A percentile compares a stretch with the other conserved stretches of the same genome.
These are phyloP conservation scores for Anas platyrhynchos DNA, from an alignment of 2,113 vertebrate genomes.

Conservation along the genomic window DNA sequence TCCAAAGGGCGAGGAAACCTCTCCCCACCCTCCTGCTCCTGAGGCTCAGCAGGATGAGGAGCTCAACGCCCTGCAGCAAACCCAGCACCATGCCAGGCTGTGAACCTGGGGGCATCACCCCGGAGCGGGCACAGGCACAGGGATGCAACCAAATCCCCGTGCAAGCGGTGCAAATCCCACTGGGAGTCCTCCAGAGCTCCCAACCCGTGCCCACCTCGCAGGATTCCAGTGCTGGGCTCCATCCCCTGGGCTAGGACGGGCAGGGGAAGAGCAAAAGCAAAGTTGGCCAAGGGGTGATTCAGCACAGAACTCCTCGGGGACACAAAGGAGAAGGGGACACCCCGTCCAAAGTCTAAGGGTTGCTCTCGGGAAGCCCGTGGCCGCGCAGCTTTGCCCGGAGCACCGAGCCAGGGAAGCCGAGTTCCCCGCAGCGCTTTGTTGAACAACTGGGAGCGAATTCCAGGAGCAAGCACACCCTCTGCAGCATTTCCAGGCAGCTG, in stretches of 20 bases:
- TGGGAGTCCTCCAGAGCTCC: not conserved
- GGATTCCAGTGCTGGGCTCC: not conserved
- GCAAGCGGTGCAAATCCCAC: not conserved
- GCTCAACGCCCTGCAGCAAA: not conserved
- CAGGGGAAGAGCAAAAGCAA: not conserved
- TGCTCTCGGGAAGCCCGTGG: not conserved
- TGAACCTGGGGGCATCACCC: not conserved
- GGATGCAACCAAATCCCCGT: not conserved
- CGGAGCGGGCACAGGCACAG: rapidly evolving
- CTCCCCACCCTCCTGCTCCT: not conserved
- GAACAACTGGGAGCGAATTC: constrained; percentile 21
- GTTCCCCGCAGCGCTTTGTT: constrained; percentile 28
- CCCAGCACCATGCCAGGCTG: rapidly evolving
- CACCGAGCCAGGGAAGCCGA: not conserved
- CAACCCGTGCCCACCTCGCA: not conserved
- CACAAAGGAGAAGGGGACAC: not conserved
- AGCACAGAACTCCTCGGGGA: not conserved
- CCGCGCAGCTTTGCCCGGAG: not conserved
- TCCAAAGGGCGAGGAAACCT: not conserved
- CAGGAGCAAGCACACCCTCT: not conserved
- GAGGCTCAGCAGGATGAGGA: not conserved
- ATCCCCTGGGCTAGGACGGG: not conserved
- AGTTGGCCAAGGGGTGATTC: not conserved
- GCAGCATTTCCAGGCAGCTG: not conserved
- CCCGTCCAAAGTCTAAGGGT: constrained; percentile 55